phyloP scores from a whole-genome alignment of 2,797 vertebrate genomes.

The Premnoplex brunnescens region DNA sequence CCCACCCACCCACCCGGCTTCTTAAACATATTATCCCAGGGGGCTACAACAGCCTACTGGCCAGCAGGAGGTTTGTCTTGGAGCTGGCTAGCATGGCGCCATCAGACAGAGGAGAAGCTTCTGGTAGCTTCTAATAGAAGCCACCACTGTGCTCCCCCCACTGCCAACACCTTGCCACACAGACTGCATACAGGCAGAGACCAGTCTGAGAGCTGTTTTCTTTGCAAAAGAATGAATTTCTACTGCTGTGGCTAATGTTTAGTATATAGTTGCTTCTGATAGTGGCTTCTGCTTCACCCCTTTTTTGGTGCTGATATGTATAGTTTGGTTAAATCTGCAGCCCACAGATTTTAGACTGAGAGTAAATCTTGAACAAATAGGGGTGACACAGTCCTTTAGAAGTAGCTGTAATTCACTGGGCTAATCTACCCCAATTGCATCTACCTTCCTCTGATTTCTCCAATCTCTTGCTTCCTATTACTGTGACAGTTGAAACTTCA shows the following conservation, averaged over 20 bases:
- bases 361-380: background rate
- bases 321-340: background rate
- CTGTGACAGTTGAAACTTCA: background rate
- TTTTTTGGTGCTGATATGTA: background rate
- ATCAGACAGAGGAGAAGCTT: background rate
- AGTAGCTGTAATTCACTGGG: background rate
- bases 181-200: background rate
- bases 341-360: background rate
- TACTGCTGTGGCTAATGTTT: background rate
- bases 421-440: background rate
- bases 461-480: background rate
- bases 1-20: no score
- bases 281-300: background rate
- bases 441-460: background rate
- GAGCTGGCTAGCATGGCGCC: background rate
- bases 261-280: background rate
- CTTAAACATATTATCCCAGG: background rate
- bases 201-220: background rate
- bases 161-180: background rate
- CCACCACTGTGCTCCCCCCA: no score
- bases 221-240: background rate
- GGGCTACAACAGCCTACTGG: no score
- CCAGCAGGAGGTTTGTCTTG: background rate
- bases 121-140: background rate
- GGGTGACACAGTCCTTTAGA: background rate